Percentiles rank a stretch among this genome's conserved stretches.
These are phyloP conservation scores for Venustaconcha ellipsiformis DNA, from an alignment of 1,140 invertebrate genomes.

Conservation along the genomic window DNA sequence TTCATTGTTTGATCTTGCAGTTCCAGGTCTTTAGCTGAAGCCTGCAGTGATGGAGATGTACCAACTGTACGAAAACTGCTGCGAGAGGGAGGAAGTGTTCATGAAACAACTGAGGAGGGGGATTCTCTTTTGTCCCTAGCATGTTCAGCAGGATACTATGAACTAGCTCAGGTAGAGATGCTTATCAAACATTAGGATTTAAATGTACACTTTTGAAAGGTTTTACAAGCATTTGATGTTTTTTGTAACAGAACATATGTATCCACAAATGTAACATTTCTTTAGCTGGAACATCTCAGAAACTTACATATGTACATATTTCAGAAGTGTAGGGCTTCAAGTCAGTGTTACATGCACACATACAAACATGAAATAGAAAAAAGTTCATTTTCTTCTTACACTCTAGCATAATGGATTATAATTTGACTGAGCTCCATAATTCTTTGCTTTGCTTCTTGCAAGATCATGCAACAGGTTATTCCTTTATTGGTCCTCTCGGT, in stretches of 20 bases:
- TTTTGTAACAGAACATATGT: not conserved
- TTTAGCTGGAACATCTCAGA: too few species aligned
- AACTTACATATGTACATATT: too few species aligned
- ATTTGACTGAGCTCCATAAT: too few species aligned
- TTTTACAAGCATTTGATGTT: not conserved
- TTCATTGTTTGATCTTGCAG: slow-evolving; percentile 31
- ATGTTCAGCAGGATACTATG: slow-evolving; percentile 96
- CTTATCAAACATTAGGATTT: not conserved
- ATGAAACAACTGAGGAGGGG: slow-evolving; percentile 96
- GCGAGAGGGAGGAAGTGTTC: slow-evolving; percentile 93
- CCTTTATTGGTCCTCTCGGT: too few species aligned
- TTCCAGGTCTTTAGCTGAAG: slow-evolving; percentile 81
- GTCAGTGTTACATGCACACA: too few species aligned
- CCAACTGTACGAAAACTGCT: slow-evolving; percentile 84
- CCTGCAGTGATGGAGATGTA: slow-evolving; percentile 93
- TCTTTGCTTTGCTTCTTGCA: too few species aligned
- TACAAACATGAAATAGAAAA: too few species aligned
- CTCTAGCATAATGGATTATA: too few species aligned
- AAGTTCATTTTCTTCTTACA: too few species aligned
- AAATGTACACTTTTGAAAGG: not conserved
- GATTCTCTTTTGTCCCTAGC: slow-evolving; percentile 98
- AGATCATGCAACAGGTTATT: too few species aligned
- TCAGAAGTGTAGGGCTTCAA: too few species aligned
- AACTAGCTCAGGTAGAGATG: slow-evolving; percentile 81
- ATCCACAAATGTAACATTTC: too few species aligned